Percentiles rank a stretch among this genome's conserved stretches.
phyloP scores from a whole-genome alignment of 1,140 invertebrate species.

The Mesaphorura yosii region DNA sequence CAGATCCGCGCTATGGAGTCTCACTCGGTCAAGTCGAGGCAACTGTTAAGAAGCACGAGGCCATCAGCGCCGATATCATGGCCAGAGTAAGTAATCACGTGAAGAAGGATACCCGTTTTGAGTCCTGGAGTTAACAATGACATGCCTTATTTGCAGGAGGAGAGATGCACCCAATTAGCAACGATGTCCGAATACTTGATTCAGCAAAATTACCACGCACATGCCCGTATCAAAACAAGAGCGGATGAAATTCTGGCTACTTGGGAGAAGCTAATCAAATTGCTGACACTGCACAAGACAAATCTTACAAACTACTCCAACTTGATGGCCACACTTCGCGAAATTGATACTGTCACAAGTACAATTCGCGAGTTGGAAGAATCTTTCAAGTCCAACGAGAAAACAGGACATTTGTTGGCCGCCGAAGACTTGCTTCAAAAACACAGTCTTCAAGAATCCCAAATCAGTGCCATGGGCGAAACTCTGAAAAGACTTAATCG shows the following conservation, averaged over 20 bases:
- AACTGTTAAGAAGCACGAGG: slow-evolving; percentile 95
- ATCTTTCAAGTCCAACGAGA: slow-evolving; percentile 73
- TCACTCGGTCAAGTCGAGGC: slow-evolving; percentile 90
- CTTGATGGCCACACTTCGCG: slow-evolving; percentile 72
- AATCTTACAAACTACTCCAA: slow-evolving; percentile 64
- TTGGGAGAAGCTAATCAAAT: slow-evolving; percentile 72
- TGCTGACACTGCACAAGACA: slow-evolving; percentile 72
- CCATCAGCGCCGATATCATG: slow-evolving; percentile 91
- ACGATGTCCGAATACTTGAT: slow-evolving; percentile 84
- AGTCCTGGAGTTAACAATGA: neutral
- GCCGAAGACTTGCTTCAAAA: slow-evolving; percentile 89
- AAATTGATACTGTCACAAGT: slow-evolving; percentile 77
- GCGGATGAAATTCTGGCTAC: slow-evolving; percentile 76
- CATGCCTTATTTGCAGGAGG: slow-evolving; percentile 51
- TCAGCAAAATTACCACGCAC: slow-evolving; percentile 79
- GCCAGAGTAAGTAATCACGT: slow-evolving; percentile 48
- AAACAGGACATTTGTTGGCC: slow-evolving; percentile 78
- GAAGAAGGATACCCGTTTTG: slow-evolving; percentile 1
- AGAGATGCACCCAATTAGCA: slow-evolving; percentile 84
- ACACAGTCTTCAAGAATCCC: slow-evolving; percentile 79
- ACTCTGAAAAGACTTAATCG: slow-evolving; percentile 63
- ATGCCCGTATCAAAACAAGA: slow-evolving; percentile 64
- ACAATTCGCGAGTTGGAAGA: slow-evolving; percentile 52
- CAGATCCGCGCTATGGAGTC: slow-evolving; percentile 79
- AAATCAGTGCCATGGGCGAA: slow-evolving; percentile 69